phyloP scores from a whole-genome alignment of 2,888 invertebrate genomes.

The Sesamia inferens region DNA sequence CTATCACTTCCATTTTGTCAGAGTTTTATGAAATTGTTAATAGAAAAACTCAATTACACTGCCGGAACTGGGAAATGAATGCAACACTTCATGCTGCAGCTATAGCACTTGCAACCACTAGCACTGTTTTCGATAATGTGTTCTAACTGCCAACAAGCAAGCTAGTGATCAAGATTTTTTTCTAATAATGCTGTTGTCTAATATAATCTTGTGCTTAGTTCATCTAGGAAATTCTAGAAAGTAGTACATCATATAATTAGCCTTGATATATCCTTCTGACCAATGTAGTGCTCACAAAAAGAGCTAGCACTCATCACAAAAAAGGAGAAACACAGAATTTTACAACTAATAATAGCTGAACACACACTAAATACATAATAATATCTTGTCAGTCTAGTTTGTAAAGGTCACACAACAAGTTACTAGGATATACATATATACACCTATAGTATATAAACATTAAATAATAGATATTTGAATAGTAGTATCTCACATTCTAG shows the following conservation, averaged over 20 bases:
- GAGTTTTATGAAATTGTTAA: neutral
- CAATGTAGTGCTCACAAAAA: neutral
- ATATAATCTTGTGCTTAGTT: too few species aligned
- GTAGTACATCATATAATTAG: neutral
- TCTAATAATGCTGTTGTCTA: too few species aligned
- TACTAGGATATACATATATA: neutral
- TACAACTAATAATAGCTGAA: neutral
- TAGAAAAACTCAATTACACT: neutral
- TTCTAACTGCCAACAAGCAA: too few species aligned
- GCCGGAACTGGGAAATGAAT: neutral
- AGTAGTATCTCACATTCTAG: slow-evolving; percentile 13
- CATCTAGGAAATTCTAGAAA: neutral
- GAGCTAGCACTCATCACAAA: neutral
- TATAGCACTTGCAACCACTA: neutral
- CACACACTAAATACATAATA: neutral
- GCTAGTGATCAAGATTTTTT: neutral
- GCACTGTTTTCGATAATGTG: neutral
- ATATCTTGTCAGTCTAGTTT: slow-evolving; percentile 40
- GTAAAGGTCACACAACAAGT: slow-evolving; percentile 36
- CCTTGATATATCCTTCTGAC: too few species aligned
- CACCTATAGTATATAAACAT: neutral
- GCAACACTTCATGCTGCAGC: neutral
- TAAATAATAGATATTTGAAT: neutral
- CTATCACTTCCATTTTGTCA: neutral
- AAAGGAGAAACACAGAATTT: neutral